Evolutionary conservation across 2,888 invertebrate species (phyloP), one percentile per base, ranked within the genome.

Genomic region (Resseliella maxima): DNA sequence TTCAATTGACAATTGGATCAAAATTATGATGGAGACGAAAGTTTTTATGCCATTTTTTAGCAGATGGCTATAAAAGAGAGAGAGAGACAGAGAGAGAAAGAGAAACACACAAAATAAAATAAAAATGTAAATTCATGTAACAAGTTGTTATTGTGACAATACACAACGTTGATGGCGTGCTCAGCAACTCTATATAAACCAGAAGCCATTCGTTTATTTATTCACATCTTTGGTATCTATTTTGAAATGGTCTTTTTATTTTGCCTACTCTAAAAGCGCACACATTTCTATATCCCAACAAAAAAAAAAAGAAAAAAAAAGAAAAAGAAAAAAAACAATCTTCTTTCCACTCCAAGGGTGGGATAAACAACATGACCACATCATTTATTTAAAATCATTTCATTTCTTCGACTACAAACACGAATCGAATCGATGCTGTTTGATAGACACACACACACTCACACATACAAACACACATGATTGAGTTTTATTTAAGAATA

Each of bases 301-400:
- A n/a, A n/a, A n/a, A n/a, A n/a, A n/a, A n/a, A n/a, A n/a, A n/a
- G n/a, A n/a, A n/a, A n/a, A n/a, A n/a, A n/a, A n/a, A n/a, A n/a
- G n/a, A n/a, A n/a, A n/a, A n/a, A n/a, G n/a, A n/a, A n/a, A n/a
- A n/a, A n/a, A n/a, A n/a, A n/a, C n/a, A n/a, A n/a, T n/a, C 59
- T 59, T 59, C 59, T 59, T n/a, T 59, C n/a, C 24, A 59, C 1
- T 24, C 24, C n/a, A 15, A 15, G 2, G 59, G 12, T 59, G n/a
- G 24, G 5, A 6, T 59, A 8, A 50, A 59, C 59, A n/a, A 59
- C 59, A 59, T 59, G 59, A 59, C 24, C 59, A 59, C 59, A 59
- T 59, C 59, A 50, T 50, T 50, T 59, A 59, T 59, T 59, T 59
- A 59, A 59, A 59, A 59, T 24, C 59, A 59, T 59, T 59, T 59